Percentiles rank a stretch among this genome's conserved stretches.
Conservation (phyloP, 2,888 invertebrate species). For the Amiota mariae region DNA sequence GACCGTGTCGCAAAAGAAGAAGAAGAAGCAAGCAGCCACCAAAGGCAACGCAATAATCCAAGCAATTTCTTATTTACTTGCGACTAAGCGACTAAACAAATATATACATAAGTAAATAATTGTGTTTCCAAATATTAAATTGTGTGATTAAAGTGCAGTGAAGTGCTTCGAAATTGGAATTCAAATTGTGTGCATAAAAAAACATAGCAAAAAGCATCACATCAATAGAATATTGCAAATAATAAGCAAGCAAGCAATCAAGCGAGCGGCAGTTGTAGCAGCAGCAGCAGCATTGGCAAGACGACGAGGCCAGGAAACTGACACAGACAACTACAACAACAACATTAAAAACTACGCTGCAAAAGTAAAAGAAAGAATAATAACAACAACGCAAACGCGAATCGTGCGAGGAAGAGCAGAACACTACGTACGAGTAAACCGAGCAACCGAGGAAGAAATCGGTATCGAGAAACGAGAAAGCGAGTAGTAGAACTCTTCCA, state of each 20-base stretch:
- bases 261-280: background rate
- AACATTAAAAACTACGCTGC: constrained; percentile 34
- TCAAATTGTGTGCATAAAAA: constrained; percentile 4
- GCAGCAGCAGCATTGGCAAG: constrained; percentile 29
- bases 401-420: constrained; percentile 44
- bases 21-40: constrained; percentile 27
- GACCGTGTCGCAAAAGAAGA: constrained; percentile 40
- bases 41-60: constrained; percentile 58
- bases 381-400: constrained; percentile 33
- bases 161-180: background rate
- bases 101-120: constrained; percentile 45
- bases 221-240: background rate
- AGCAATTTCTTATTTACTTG: constrained; percentile 64
- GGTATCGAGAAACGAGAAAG: constrained; percentile 11
- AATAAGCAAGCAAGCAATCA: background rate
- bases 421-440: constrained; percentile 34
- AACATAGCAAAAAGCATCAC: background rate
- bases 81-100: no score
- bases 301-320: constrained; percentile 33
- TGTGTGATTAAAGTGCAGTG: constrained; percentile 12
- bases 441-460: constrained; percentile 1
- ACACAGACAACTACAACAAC: constrained; percentile 30
- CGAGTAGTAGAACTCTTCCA: constrained; percentile 21
- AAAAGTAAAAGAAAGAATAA: constrained; percentile 40
- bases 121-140: background rate